These are phyloP conservation scores for Ondatra zibethicus DNA, from an alignment of 2,113 vertebrate species.

Conservation along the genomic window DNA sequence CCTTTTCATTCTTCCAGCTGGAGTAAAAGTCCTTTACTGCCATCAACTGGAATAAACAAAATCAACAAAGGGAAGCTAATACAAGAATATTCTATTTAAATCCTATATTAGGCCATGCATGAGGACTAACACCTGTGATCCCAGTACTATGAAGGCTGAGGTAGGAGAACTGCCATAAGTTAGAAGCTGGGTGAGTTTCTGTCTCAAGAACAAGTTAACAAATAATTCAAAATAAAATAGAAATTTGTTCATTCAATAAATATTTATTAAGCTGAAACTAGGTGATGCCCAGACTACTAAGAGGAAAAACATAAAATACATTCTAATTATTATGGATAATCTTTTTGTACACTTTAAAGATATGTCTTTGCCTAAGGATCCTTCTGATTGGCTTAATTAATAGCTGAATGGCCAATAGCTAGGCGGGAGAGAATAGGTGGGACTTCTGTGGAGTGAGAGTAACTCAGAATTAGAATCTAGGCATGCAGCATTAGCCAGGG, in stretches of 20 bases:
- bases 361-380: too few species aligned
- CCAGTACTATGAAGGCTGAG: background rate
- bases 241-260: background rate
- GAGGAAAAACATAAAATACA: background rate
- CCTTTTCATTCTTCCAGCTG: background rate
- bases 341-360: too few species aligned
- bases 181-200: background rate
- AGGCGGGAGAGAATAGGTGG: too few species aligned
- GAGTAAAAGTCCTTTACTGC: slow-evolving; percentile 85
- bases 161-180: background rate
- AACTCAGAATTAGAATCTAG: too few species aligned
- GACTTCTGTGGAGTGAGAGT: too few species aligned
- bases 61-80: slow-evolving; percentile 56
- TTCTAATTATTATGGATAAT: too few species aligned
- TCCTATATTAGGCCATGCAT: background rate
- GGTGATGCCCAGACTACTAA: background rate
- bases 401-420: too few species aligned
- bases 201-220: background rate
- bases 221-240: background rate
- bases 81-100: slow-evolving; percentile 17
- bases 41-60: slow-evolving; percentile 84
- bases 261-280: background rate
- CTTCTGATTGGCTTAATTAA: too few species aligned
- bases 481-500: too few species aligned
- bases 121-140: background rate